A percentile compares a stretch with the other conserved stretches of the same genome.
phyloP scores from a whole-genome alignment of 2,113 vertebrate genomes.

The Aix galericulata region DNA sequence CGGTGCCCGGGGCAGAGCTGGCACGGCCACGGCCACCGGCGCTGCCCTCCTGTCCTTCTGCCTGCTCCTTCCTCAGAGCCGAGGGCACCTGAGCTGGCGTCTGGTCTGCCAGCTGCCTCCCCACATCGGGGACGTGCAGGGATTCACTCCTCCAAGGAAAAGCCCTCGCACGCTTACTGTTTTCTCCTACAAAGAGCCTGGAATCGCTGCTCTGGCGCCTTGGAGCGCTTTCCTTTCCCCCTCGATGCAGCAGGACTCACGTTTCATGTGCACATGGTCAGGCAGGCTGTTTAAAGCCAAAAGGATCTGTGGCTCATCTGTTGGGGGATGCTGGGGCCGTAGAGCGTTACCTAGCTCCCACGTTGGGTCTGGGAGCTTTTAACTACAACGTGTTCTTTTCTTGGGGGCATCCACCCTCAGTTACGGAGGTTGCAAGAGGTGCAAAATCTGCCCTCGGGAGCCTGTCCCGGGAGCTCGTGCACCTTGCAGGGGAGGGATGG shows the following conservation, averaged over 20 bases:
- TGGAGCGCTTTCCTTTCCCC: background rate
- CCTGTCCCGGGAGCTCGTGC: background rate
- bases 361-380: background rate
- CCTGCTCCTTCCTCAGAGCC: background rate
- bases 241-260: background rate
- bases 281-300: background rate
- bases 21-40: background rate
- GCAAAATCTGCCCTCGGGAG: background rate
- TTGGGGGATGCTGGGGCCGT: background rate
- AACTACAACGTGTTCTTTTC: background rate
- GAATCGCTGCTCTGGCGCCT: background rate
- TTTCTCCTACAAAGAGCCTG: rapidly evolving
- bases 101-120: background rate
- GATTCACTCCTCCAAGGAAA: background rate
- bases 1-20: background rate
- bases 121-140: background rate
- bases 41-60: background rate
- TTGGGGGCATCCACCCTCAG: background rate
- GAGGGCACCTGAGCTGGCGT: background rate
- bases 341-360: background rate
- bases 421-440: background rate
- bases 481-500: background rate
- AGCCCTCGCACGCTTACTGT: background rate
- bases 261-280: background rate
- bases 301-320: background rate